A percentile compares a stretch with the other conserved stretches of the same genome.
These are phyloP conservation scores for Apocrypta bakeri DNA, from an alignment of 1,140 invertebrate genomes.

Conservation along the genomic window DNA sequence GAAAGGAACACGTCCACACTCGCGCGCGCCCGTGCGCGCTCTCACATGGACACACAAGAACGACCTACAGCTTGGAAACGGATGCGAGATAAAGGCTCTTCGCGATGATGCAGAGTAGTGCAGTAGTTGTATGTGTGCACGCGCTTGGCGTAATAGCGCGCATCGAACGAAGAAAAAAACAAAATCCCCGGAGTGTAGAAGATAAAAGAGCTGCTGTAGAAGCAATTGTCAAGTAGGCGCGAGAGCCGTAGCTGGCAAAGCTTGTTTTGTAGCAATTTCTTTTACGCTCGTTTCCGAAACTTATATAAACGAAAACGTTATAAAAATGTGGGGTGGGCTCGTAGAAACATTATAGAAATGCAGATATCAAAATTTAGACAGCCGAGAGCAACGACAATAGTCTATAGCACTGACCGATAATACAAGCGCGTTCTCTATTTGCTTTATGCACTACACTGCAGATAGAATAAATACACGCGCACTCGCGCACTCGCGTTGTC, in stretches of 20 bases:
- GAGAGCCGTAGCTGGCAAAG: neutral
- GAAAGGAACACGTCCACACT: neutral
- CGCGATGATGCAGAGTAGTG: no score
- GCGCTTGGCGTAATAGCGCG: conserved; percentile 45
- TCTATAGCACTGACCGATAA: no score
- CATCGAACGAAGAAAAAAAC: conserved; percentile 50
- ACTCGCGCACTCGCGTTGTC: neutral
- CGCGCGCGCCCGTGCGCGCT: neutral
- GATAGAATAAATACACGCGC: neutral
- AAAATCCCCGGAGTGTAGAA: conserved; percentile 57
- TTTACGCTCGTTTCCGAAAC: conserved; percentile 36
- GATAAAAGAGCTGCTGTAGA: conserved; percentile 13
- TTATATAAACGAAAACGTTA: conserved; percentile 44
- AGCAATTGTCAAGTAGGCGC: no score
- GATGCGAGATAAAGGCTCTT: conserved; percentile 29
- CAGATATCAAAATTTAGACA: conserved; percentile 35
- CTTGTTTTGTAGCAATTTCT: conserved; percentile 26
- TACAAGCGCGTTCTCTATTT: no score
- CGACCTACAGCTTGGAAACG: neutral
- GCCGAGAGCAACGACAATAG: no score
- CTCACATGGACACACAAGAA: neutral
- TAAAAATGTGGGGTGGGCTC: no score
- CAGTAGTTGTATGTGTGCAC: conserved; percentile 45
- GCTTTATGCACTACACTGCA: no score
- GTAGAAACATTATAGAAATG: conserved; percentile 38